These are phyloP conservation scores for Leptocoma aspasia DNA, from an alignment of 2,113 vertebrate species.

Conservation along the genomic window DNA sequence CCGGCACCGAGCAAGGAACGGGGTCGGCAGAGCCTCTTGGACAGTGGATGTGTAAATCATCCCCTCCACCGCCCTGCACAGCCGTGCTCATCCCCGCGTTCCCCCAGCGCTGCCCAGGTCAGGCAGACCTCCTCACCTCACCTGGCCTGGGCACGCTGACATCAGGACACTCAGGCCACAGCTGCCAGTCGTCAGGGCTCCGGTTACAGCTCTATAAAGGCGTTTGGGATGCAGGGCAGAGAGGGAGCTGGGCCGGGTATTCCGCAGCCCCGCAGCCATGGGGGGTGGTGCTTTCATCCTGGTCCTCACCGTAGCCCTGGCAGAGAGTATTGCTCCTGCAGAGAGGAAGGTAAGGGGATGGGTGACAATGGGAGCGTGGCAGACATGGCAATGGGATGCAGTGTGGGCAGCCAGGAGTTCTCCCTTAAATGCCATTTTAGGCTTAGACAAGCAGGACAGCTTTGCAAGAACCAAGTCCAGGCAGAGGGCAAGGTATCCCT, in stretches of 20 bases:
- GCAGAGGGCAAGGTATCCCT: not conserved
- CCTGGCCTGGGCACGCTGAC: not conserved
- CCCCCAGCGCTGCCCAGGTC: not conserved
- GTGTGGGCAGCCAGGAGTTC: not conserved
- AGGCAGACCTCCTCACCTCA: not conserved
- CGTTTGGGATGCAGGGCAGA: rapidly evolving
- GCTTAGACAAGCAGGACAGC: not conserved
- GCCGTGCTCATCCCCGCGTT: not conserved
- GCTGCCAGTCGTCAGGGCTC: not conserved
- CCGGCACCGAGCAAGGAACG: rapidly evolving
- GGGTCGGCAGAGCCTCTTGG: not conserved
- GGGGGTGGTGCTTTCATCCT: not conserved
- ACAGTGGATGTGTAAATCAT: not conserved
- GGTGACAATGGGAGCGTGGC: not conserved
- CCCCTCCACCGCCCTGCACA: not conserved
- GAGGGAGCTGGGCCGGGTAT: rapidly evolving
- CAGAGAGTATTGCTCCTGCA: rapidly evolving
- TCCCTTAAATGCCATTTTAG: not conserved
- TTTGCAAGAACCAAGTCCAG: not conserved
- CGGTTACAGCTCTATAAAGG: constrained; percentile 25
- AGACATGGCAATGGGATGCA: not conserved
- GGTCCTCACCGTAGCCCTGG: not conserved
- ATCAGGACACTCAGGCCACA: rapidly evolving
- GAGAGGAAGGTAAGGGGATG: not conserved
- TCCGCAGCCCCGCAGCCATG: not conserved